Conservation (phyloP, 2,888 invertebrate genomes). For the Aspidapion aeneum region DNA sequence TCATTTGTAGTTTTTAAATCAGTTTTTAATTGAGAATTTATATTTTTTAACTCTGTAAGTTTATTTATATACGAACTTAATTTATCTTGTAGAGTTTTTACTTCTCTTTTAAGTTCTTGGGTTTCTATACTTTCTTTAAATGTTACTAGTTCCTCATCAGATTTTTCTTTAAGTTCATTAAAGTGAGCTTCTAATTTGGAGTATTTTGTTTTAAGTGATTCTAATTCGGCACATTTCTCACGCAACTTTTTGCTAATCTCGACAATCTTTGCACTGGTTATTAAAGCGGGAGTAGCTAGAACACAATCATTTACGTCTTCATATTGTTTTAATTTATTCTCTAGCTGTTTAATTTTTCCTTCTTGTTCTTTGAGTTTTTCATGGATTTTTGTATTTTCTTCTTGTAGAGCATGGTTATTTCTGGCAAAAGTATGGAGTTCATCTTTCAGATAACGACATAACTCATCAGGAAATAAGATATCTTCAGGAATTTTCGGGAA, state of each 20-base stretch:
- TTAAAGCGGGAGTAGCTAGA: slow-evolving; percentile 53
- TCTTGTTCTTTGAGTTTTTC: slow-evolving; percentile 16
- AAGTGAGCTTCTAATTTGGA: slow-evolving; percentile 53
- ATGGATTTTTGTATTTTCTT: slow-evolving; percentile 35
- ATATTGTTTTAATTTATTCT: slow-evolving; percentile 49
- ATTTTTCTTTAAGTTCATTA: slow-evolving; percentile 43
- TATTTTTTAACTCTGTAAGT: slow-evolving; percentile 66
- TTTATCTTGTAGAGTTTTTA: slow-evolving; percentile 61
- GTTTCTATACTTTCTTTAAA: slow-evolving; percentile 20
- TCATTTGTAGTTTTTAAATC: slow-evolving; percentile 71
- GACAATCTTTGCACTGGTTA: slow-evolving; percentile 61
- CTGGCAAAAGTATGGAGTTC: slow-evolving; percentile 56
- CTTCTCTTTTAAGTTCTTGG: slow-evolving; percentile 50
- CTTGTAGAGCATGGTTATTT: slow-evolving; percentile 55
- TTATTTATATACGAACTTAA: slow-evolving; percentile 57
- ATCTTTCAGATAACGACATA: slow-evolving; percentile 58
- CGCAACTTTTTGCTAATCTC: slow-evolving; percentile 64
- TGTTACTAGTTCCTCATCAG: not conserved
- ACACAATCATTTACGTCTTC: slow-evolving; percentile 49
- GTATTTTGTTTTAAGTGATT: slow-evolving; percentile 57
- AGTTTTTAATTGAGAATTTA: slow-evolving; percentile 64
- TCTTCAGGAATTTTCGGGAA: slow-evolving; percentile 43
- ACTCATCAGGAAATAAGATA: slow-evolving; percentile 56
- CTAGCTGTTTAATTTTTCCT: slow-evolving; percentile 30
- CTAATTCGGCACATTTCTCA: slow-evolving; percentile 60